Conservation (phyloP, 2,888 invertebrate genomes). For the Andrena camellia region DNA sequence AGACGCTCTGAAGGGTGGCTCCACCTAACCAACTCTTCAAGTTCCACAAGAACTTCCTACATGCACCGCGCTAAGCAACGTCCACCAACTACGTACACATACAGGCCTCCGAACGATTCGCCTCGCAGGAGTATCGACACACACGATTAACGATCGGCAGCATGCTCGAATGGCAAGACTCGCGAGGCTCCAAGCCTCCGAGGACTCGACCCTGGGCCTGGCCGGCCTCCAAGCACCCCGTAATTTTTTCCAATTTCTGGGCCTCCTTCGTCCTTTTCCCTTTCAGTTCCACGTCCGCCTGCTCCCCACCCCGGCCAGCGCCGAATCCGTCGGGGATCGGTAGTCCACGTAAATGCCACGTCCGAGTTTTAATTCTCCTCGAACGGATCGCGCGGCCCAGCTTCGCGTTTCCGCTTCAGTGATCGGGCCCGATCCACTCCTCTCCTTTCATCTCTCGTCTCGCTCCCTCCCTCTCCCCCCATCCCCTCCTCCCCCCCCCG, state of each 20-base stretch:
- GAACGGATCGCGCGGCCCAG: conserved; percentile 46
- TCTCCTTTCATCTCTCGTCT: conserved; percentile 18
- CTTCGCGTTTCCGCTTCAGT: conserved; percentile 67
- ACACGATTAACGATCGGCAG: conserved; percentile 19
- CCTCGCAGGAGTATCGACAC: neutral
- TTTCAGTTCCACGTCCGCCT: neutral
- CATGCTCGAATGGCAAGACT: conserved; percentile 3
- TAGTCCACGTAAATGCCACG: conserved; percentile 58
- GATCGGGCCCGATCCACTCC: conserved; percentile 48
- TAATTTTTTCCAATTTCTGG: conserved; percentile 30
- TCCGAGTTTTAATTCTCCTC: conserved; percentile 66
- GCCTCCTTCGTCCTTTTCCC: neutral
- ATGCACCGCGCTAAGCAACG: too few relatives aligned
- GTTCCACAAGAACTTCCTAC: too few relatives aligned
- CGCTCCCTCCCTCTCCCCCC: neutral
- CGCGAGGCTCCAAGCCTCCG: neutral
- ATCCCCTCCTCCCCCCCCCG: conserved; percentile 14
- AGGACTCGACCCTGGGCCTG: conserved; percentile 21
- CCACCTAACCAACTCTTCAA: too few relatives aligned
- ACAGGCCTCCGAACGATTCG: neutral
- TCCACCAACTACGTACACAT: too few relatives aligned
- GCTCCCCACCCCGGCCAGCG: neutral
- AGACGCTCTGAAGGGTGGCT: too few relatives aligned
- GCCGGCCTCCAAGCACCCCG: conserved; percentile 23
- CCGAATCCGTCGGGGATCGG: conserved; percentile 28